These are phyloP conservation scores for Eidolon helvum DNA, from an alignment of 2,113 vertebrate species.

Conservation along the genomic window DNA sequence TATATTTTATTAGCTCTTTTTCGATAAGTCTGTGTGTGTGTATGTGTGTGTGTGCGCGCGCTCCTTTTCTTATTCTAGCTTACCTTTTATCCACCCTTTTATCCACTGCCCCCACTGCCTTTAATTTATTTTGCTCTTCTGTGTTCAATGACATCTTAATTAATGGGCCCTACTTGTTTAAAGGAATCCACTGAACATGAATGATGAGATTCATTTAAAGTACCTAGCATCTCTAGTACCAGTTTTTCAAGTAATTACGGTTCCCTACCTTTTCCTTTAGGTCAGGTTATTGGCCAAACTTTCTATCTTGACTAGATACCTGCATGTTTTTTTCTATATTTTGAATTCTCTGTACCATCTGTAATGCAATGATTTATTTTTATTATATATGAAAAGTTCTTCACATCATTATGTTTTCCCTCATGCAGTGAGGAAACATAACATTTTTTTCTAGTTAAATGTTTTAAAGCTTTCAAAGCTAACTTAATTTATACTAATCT, in stretches of 20 bases:
- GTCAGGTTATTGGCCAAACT: conserved; percentile 51
- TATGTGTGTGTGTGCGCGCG: no score
- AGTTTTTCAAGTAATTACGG: conserved; percentile 74
- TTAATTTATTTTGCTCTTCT: conserved; percentile 61
- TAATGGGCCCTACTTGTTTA: conserved; percentile 12
- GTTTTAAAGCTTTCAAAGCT: background rate
- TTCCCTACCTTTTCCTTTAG: conserved; percentile 53
- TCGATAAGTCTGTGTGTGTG: background rate
- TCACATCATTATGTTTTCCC: background rate
- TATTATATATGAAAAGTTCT: background rate
- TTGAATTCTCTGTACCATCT: background rate
- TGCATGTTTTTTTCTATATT: conserved; percentile 26
- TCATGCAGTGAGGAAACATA: background rate
- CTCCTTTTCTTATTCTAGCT: background rate
- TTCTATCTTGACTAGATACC: conserved; percentile 54
- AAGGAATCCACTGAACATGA: conserved; percentile 62
- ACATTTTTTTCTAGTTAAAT: background rate
- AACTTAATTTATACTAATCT: background rate
- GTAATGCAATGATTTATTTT: conserved; percentile 58
- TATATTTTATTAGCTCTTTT: background rate
- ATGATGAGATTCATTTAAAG: conserved; percentile 73
- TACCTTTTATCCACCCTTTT: background rate
- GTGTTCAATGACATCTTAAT: conserved; percentile 64
- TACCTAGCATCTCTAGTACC: conserved; percentile 54
- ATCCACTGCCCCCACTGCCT: background rate